A percentile compares a stretch with the other conserved stretches of the same genome.
Conservation (phyloP, 2,797 vertebrate species). For the Bovichtus variegatus region DNA sequence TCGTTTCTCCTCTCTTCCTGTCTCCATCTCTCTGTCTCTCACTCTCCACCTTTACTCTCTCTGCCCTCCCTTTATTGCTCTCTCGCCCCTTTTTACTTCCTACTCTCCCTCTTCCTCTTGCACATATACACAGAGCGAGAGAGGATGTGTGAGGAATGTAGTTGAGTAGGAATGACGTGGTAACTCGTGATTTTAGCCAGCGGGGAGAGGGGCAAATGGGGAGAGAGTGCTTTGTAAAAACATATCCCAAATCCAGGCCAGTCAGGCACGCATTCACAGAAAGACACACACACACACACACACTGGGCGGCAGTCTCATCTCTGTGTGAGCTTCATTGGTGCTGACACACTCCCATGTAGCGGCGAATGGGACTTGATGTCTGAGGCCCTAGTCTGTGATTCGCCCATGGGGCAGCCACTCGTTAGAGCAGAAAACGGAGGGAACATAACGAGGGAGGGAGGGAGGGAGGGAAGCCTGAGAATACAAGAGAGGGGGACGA, state of each 20-base stretch:
- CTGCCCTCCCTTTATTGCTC: not conserved
- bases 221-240: constrained; percentile 55
- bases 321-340: constrained; percentile 73
- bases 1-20: not conserved
- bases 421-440: constrained; percentile 72
- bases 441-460: constrained; percentile 52
- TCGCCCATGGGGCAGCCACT: constrained; percentile 75
- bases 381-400: constrained; percentile 71
- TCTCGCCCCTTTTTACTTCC: not conserved
- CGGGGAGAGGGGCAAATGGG: constrained; percentile 43
- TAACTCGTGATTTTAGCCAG: constrained; percentile 50
- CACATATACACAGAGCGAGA: not conserved
- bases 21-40: not conserved
- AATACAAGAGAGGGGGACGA: constrained; percentile 32
- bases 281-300: constrained; percentile 34
- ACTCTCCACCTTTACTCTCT: not conserved
- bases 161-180: constrained; percentile 31
- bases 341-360: constrained; percentile 77
- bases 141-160: constrained; percentile 17
- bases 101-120: not conserved
- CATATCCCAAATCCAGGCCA: constrained; percentile 61
- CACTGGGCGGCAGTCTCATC: constrained; percentile 59
- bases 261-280: constrained; percentile 20
- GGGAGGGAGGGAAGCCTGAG: constrained; percentile 18
- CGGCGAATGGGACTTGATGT: constrained; percentile 79